These are phyloP conservation scores for Drosophila nannoptera DNA, from an alignment of 1,140 invertebrate species.

Conservation along the genomic window DNA sequence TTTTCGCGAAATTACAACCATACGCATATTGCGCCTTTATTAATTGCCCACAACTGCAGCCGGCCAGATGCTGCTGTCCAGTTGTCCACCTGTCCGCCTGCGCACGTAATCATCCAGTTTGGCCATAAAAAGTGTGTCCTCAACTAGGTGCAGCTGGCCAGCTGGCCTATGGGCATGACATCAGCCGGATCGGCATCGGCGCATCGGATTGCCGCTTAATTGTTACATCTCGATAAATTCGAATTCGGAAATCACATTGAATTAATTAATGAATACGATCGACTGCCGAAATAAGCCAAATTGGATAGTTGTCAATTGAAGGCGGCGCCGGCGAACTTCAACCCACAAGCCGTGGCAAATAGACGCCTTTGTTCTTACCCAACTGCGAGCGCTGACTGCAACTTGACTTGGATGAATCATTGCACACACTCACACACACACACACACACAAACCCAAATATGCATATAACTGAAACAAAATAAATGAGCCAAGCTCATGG, in stretches of 20 bases:
- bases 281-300: slow-evolving; percentile 33
- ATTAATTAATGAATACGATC: slow-evolving; percentile 59
- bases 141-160: slow-evolving; percentile 37
- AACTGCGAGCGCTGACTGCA: slow-evolving; percentile 24
- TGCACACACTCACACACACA: slow-evolving; percentile 1
- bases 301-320: slow-evolving; percentile 12
- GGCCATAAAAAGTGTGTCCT: slow-evolving; percentile 70
- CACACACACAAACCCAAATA: slow-evolving; percentile 15
- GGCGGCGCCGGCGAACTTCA: slow-evolving; percentile 49
- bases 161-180: slow-evolving; percentile 22
- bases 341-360: slow-evolving; percentile 43
- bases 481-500: slow-evolving; percentile 31
- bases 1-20: slow-evolving; percentile 38
- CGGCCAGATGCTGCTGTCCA: neutral
- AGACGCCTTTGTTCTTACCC: slow-evolving; percentile 44
- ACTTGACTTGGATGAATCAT: slow-evolving; percentile 36
- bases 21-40: slow-evolving; percentile 51
- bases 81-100: slow-evolving; percentile 9
- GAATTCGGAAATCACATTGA: slow-evolving; percentile 53
- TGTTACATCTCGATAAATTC: slow-evolving; percentile 36
- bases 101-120: slow-evolving; percentile 61
- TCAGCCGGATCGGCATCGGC: slow-evolving; percentile 25
- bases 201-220: slow-evolving; percentile 17
- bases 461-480: slow-evolving; percentile 20
- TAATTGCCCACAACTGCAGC: slow-evolving; percentile 59